A percentile compares a stretch with the other conserved stretches of the same genome.
Evolutionary conservation across 2,888 invertebrate species (phyloP).

Genomic region (Drosophila seclusa): DNA sequence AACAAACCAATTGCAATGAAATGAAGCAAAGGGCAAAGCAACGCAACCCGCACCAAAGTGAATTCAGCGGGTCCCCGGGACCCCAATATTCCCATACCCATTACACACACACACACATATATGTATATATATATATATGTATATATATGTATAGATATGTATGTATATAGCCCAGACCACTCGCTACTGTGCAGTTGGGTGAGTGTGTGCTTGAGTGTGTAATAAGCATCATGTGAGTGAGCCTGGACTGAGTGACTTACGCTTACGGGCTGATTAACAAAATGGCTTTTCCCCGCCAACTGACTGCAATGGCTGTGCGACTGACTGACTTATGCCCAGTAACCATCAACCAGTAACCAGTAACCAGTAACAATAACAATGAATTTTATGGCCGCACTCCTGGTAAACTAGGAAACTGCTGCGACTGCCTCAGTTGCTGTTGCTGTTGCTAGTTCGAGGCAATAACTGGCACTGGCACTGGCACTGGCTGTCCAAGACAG

Average conservation of each 20-base stretch:
- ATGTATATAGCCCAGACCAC: not conserved
- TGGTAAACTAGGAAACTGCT: constrained; percentile 40
- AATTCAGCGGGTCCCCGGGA: constrained; percentile 24
- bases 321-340: constrained; percentile 79
- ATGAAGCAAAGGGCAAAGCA: constrained; percentile 36
- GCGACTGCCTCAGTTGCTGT: constrained; percentile 26
- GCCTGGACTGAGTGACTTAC: constrained; percentile 61
- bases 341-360: constrained; percentile 49
- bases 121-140: not conserved
- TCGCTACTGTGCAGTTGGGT: constrained; percentile 18
- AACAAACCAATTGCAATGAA: constrained; percentile 1
- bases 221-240: constrained; percentile 62
- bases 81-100: constrained; percentile 27
- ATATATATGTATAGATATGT: not conserved
- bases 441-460: constrained; percentile 29
- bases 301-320: constrained; percentile 57
- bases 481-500: constrained; percentile 14
- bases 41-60: constrained; percentile 30
- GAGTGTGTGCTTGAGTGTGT: constrained; percentile 38
- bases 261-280: constrained; percentile 73
- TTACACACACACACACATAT: not conserved
- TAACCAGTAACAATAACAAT: constrained; percentile 70
- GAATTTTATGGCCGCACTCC: constrained; percentile 70
- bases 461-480: constrained; percentile 37
- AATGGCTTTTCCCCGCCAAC: constrained; percentile 59